Base-by-base conservation (phyloP, 2,797 vertebrate species). In the Gallinago solitaria region DNA sequence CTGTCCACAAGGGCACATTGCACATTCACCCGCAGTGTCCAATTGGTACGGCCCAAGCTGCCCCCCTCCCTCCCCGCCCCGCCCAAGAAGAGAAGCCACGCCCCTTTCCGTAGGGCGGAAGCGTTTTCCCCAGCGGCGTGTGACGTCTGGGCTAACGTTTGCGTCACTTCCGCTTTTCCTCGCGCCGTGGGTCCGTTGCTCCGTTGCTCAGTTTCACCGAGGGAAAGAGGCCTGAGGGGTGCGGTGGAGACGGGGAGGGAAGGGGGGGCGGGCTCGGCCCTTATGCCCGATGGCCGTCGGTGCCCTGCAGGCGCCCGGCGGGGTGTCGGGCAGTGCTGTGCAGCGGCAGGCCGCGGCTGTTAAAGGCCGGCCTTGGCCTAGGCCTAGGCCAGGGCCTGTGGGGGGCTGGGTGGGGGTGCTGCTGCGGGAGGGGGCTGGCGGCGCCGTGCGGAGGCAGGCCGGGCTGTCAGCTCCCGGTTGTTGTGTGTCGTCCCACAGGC, bases 121-220 rank as follows among this genome's bases (percentile, higher is more conserved):
- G 37, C 18, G 27, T n/a, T 9, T 43, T 27, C 15, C 8, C 25
- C 13, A 3, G 54, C 21, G 18, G 17, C 18, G 13, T 19, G 57
- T 12, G 8, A 16, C 27, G 12, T 8, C 2, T 2, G 21, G 1
- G 11, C 2, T 8, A 7, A 12, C 7, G 23, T 14, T 33, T 8
- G 4, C 24, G 12, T 57, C 57, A 64, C 25, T 80, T 87, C 56
- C 41, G 51, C 20, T 53, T 32, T 19, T 7, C 5, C 2, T 8
- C 16, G 0, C 5, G 25, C 4, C 0, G 23, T 1, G 16, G 41
- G 37, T 39, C 37, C 37, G 37, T 39, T 41, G 8, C 4, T 25
- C 1, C 1, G 16, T 14, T 0, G 24, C 2, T 2, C 8, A 6
- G 3, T 54, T 56, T 24, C 43, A 3, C 12, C 5, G 30, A 16